These are phyloP conservation scores for Lucifuga dentata DNA, from an alignment of 2,113 vertebrate species.

Conservation along the genomic window DNA sequence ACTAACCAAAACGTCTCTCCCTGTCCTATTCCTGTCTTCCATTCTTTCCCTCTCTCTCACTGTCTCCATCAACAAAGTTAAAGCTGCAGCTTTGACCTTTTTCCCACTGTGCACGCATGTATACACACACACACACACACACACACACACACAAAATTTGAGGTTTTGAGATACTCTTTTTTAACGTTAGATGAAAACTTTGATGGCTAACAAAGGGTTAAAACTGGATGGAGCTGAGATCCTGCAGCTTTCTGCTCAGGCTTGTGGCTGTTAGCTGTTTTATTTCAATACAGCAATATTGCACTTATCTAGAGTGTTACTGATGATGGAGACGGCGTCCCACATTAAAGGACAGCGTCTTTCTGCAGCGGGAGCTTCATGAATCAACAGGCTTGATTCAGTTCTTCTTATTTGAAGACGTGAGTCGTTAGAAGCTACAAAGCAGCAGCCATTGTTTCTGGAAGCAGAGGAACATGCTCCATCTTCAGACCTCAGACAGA, in stretches of 20 bases:
- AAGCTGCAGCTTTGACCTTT: conserved; percentile 28
- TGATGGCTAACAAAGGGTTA: too few species aligned
- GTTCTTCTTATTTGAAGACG: conserved; percentile 22
- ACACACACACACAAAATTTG: conserved; percentile 28
- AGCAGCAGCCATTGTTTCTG: conserved; percentile 53
- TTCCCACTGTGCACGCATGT: conserved; percentile 7
- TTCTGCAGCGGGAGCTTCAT: background rate
- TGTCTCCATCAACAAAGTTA: conserved; percentile 12
- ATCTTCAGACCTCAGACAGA: conserved; percentile 69
- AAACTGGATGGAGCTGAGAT: too few species aligned
- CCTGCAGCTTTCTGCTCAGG: too few species aligned
- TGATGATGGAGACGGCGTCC: background rate
- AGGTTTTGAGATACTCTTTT: conserved; percentile 22
- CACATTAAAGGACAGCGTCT: background rate
- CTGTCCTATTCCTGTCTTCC: conserved; percentile 4
- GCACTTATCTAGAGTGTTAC: background rate
- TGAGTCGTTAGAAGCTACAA: conserved; percentile 18
- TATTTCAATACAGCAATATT: background rate
- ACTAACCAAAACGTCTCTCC: conserved; percentile 9
- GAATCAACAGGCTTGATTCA: conserved; percentile 9
- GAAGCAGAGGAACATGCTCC: conserved; percentile 49
- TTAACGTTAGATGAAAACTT: background rate
- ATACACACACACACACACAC: too few species aligned
- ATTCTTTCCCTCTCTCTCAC: conserved; percentile 3
- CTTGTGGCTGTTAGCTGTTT: too few species aligned